These are phyloP conservation scores for Seriola dumerili DNA, from an alignment of 2,113 vertebrate genomes.

Conservation along the genomic window DNA sequence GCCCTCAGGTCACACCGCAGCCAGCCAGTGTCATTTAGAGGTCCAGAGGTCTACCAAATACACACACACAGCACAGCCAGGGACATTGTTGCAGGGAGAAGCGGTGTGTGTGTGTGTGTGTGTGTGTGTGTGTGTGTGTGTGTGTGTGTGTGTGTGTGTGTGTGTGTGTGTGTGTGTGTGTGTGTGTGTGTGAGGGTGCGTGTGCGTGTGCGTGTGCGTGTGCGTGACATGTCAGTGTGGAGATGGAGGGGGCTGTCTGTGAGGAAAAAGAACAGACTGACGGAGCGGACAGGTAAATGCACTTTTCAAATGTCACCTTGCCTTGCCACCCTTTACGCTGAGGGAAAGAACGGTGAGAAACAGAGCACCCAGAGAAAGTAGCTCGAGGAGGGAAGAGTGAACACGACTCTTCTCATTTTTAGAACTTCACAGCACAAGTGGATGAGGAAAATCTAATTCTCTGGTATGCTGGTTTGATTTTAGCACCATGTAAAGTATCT, in stretches of 20 bases:
- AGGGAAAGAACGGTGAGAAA: conserved; percentile 60
- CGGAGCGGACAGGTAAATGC: conserved; percentile 70
- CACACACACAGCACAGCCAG: conserved; percentile 43
- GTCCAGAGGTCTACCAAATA: conserved; percentile 49
- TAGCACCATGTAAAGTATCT: conserved; percentile 9
- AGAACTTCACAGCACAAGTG: conserved; percentile 21
- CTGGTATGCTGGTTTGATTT: conserved; percentile 3
- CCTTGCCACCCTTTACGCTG: conserved; percentile 66
- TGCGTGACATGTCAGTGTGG: not conserved
- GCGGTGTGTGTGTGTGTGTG: conserved; percentile 34
- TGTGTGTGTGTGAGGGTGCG: conserved; percentile 33
- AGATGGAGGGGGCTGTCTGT: conserved; percentile 59
- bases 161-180: conserved; percentile 28
- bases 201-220: not conserved
- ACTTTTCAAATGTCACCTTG: conserved; percentile 84
- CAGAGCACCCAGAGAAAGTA: conserved; percentile 43
- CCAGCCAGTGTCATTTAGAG: conserved; percentile 45
- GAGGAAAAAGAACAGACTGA: conserved; percentile 71
- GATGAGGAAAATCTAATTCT: conserved; percentile 4
- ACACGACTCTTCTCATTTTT: conserved; percentile 28
- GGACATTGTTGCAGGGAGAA: conserved; percentile 56
- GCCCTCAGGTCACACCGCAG: conserved; percentile 58
- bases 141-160: conserved; percentile 21
- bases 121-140: conserved; percentile 27
- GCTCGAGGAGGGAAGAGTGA: conserved; percentile 19